Percentiles rank a stretch among this genome's conserved stretches.
These are phyloP conservation scores for Eupristina koningsbergeri DNA, from an alignment of 1,140 invertebrate genomes.

Conservation along the genomic window DNA sequence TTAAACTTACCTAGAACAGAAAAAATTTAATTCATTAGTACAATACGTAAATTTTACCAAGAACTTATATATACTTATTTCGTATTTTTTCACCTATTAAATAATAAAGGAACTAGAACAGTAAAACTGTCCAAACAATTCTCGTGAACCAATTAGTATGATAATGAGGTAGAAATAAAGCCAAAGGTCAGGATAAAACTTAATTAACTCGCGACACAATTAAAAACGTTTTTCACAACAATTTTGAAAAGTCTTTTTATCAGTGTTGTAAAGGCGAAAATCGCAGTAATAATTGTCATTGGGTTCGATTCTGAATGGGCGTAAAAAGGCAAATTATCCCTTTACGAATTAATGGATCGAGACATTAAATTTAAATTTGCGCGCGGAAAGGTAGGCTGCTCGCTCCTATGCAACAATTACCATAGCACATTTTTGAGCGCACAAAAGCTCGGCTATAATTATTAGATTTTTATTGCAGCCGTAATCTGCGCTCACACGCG, in stretches of 20 bases:
- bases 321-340: too few species aligned
- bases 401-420: neutral
- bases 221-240: neutral
- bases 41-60: neutral
- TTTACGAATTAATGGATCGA: too few species aligned
- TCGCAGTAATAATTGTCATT: neutral
- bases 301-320: neutral
- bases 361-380: neutral
- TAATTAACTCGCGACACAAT: neutral
- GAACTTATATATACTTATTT: too few species aligned
- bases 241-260: too few species aligned
- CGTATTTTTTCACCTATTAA: neutral
- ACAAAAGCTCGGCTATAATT: neutral
- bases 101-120: neutral
- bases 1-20: neutral
- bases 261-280: too few species aligned
- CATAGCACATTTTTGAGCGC: neutral
- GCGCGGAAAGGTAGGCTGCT: neutral
- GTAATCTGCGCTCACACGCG: constrained; percentile 26
- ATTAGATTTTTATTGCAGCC: constrained; percentile 10
- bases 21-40: neutral
- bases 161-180: neutral
- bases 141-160: constrained; percentile 13
- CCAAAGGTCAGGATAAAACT: neutral
- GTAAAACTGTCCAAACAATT: neutral